A percentile compares a stretch with the other conserved stretches of the same genome.
Evolutionary conservation across 1,140 invertebrate species (phyloP).

Genomic region (Globodera rostochiensis): DNA sequence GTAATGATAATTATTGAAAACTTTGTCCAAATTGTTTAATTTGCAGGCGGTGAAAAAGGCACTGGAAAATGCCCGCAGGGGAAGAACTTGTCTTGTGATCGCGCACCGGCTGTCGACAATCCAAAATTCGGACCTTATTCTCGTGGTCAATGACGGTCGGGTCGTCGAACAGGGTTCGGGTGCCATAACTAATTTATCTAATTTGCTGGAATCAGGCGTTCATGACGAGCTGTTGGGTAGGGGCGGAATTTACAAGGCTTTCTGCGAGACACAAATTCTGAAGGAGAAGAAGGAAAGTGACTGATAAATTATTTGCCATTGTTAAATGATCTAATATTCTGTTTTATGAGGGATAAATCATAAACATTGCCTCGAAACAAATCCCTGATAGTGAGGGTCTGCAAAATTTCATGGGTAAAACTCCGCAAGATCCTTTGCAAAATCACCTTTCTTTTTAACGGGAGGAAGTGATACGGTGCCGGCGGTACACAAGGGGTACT

Average conservation of each 20-base stretch:
- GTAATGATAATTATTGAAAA: neutral
- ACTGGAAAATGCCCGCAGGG: slow-evolving; percentile 61
- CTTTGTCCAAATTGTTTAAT: slow-evolving; percentile 8
- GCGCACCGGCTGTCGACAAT: slow-evolving; percentile 79
- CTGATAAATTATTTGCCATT: too few species aligned
- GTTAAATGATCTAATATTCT: too few species aligned
- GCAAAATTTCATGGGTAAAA: too few species aligned
- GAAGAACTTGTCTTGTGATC: slow-evolving; percentile 67
- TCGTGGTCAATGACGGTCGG: slow-evolving; percentile 48
- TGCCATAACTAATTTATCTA: too few species aligned
- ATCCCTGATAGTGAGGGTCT: too few species aligned
- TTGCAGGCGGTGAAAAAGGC: slow-evolving; percentile 62
- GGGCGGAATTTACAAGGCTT: slow-evolving; percentile 47
- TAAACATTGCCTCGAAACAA: too few species aligned
- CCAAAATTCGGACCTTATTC: slow-evolving; percentile 74
- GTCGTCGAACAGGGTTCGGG: slow-evolving; percentile 44
- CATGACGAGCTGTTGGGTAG: slow-evolving; percentile 45
- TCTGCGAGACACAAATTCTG: slow-evolving; percentile 53
- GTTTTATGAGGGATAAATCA: too few species aligned
- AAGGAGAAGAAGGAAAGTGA: slow-evolving; percentile 25
- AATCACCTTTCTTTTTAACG: too few species aligned
- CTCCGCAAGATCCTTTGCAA: too few species aligned
- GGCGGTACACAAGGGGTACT: too few species aligned
- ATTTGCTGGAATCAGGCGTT: slow-evolving; percentile 30
- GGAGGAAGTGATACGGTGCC: too few species aligned